Percentiles rank a stretch among this genome's conserved stretches.
phyloP scores from a whole-genome alignment of 2,888 invertebrate species.

The Lepidochrysops patricia region DNA sequence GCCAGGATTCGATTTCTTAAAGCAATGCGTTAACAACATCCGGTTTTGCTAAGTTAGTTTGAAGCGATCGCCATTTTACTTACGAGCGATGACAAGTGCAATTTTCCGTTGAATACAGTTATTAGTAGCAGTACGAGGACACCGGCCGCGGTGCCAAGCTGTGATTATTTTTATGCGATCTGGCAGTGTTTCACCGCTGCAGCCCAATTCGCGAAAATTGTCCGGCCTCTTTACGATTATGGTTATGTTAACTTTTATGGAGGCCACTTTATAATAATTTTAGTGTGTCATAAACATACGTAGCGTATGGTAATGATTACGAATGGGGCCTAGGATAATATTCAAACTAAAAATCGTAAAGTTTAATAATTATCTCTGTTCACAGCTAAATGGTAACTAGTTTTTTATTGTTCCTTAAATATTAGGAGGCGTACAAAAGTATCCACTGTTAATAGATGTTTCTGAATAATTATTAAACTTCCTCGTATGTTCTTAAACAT shows the following conservation, averaged over 20 bases:
- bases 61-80: too few species aligned
- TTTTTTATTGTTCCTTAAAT: too few species aligned
- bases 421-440: too few species aligned
- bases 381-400: too few species aligned
- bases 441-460: too few species aligned
- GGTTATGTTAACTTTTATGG: slow-evolving; percentile 1
- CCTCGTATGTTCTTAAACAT: not conserved
- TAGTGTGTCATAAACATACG: not conserved
- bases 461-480: too few species aligned
- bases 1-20: too few species aligned
- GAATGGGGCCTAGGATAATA: too few species aligned
- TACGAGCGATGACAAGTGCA: too few species aligned
- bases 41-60: too few species aligned
- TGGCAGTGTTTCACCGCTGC: not conserved
- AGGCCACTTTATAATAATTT: not conserved
- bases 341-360: not conserved
- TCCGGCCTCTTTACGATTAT: slow-evolving; percentile 1
- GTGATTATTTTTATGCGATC: not conserved
- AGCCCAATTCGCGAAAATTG: not conserved
- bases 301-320: not conserved
- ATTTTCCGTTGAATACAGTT: too few species aligned
- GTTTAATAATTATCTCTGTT: not conserved
- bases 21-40: too few species aligned
- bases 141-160: not conserved
- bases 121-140: not conserved